Base-by-base conservation (phyloP, 2,888 invertebrate genomes). In the Cephus spinipes region DNA sequence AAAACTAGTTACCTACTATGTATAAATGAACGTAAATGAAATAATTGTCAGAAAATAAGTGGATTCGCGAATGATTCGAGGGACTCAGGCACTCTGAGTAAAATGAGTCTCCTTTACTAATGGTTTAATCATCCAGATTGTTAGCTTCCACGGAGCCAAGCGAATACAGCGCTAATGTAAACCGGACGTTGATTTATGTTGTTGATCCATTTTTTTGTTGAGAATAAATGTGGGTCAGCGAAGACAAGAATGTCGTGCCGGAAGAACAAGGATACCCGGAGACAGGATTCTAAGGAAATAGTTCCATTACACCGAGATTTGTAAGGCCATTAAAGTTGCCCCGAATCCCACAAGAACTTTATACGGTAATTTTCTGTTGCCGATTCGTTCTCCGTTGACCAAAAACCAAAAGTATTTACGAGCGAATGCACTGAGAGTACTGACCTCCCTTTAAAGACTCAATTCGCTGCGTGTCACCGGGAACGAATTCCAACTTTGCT, bases 261-360 rank as follows among this genome's bases (percentile, higher is more conserved):
- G 73, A 68, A 68, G 77, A 75, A 32, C 55, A 34, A 77, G 75
- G 69, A 11, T 69, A 32, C 30, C 31, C 33, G 76, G 79, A 78
- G 81, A 86, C 80, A 79, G 77, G 81, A 80, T 81, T 81, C 83
- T 73, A 76, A 79, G 85, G 80, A 87, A 86, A 86, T 84, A 82
- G 86, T 80, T 78, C 80, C 85, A 83, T 87, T 86, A 84, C 83
- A 81, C 80, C 77, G 82, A 87, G 87, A 87, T 88, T 88, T 87
- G 84, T 88, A 85, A 83, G 81, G 77, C 83, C 86, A 85, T 88
- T 87, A 86, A 86, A 87, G 83, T 84, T 85, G 73, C 40, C 68
- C 74, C 68, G 33, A 76, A 79, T 75, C 32, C 68, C 75, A 77
- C 77, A 82, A 85, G 83, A 78, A 84, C 80, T 81, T 83, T 81